Conservation (phyloP, 2,113 vertebrate genomes). For the Prolemur simus region DNA sequence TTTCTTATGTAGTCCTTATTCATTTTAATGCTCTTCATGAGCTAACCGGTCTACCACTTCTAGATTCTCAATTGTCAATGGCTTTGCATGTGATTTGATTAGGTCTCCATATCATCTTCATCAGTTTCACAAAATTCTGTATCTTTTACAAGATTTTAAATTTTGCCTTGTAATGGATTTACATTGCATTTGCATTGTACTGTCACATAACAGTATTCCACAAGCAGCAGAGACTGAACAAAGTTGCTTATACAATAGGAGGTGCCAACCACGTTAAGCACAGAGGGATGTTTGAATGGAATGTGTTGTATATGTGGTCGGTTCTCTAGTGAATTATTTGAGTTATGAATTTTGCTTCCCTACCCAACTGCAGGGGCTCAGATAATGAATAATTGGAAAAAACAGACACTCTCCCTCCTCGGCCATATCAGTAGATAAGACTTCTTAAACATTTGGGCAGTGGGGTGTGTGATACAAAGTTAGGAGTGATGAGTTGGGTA, state of each 20-base stretch:
- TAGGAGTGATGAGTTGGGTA: neutral
- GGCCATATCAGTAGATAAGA: neutral
- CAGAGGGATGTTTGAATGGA: neutral
- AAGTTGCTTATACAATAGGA: neutral
- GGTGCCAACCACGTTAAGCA: neutral
- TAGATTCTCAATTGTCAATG: neutral
- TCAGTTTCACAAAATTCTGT: neutral
- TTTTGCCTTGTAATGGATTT: constrained; percentile 10
- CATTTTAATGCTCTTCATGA: neutral
- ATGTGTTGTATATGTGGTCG: constrained; percentile 8
- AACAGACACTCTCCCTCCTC: neutral
- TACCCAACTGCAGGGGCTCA: neutral
- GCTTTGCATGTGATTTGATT: neutral
- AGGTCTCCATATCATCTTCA: neutral
- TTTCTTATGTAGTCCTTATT: neutral
- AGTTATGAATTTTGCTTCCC: neutral
- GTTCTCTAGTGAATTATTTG: neutral
- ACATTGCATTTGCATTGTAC: neutral
- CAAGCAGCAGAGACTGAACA: neutral
- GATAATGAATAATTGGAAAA: neutral
- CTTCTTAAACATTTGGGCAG: neutral
- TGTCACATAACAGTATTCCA: neutral
- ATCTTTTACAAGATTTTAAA: neutral
- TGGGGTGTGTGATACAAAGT: neutral
- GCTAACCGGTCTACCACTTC: neutral